Evolutionary conservation across 2,797 vertebrate species (phyloP), one percentile per base, ranked within the genome.

Genomic region (Acrossocheilus wenchowensis): DNA sequence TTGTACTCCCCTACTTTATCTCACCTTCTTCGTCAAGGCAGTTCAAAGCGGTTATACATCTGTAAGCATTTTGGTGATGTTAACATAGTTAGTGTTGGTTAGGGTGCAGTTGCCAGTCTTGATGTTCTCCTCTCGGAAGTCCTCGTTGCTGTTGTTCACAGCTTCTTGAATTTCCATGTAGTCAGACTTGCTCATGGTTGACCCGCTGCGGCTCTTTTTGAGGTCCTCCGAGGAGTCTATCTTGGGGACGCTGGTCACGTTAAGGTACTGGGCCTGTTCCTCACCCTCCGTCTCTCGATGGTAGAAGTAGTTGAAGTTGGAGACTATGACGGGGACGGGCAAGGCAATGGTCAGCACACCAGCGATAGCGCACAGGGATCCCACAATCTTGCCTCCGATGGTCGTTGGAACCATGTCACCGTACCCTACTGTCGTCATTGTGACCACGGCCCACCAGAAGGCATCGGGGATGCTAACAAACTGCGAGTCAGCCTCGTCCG

Each of bases 1-100:
- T 62, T 80, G n/a, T 43, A 73, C 81, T 78, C 48, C 85, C 75
- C 71, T 89, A 69, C 62, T 39, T 30, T 78, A 68, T 85, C 34
- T 26, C 52, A 86, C 79, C 23, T 84, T 78, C 30, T 9, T 23
- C 36, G 23, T 45, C 71, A 81, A 81, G 79, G 73, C 52, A 41
- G 71, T 82, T 79, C 84, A 45, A 83, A 60, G 64, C 79, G 71
- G 85, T 94, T 95, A 96, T 92, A 99, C 98, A 93, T 99, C 98
- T 30, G 98, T 99, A 91, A 98, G 95, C 97, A 98, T 99, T 94
- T 99, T 99, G 93, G 98, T 98, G 94, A 99, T 99, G 94, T 99
- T 99, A 92, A 99, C 97, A 92, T 97, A 99, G 94, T 99, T 99
- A 94, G 98, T 98, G 95, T 99, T 99, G 92, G 97, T 95, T 89